Conservation (phyloP, 2,888 invertebrate species). For the Leptinotarsa juncta region DNA sequence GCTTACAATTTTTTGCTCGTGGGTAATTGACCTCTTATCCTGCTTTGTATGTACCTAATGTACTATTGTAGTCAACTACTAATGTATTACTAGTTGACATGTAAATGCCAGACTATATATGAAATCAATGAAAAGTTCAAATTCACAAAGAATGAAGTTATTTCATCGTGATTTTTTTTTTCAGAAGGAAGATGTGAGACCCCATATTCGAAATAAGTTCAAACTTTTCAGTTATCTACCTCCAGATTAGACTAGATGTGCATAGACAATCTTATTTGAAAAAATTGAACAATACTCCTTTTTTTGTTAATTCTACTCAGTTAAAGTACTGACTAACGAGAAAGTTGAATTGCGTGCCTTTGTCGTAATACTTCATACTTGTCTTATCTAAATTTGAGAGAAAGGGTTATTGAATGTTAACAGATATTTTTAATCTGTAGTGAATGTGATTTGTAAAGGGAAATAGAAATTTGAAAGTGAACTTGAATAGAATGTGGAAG, state of each 20-base stretch:
- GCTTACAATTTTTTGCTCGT: no score
- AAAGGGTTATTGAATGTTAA: neutral
- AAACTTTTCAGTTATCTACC: slow-evolving; percentile 90
- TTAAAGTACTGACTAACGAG: slow-evolving; percentile 60
- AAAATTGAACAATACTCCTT: slow-evolving; percentile 47
- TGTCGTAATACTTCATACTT: slow-evolving; percentile 11
- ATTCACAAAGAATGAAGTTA: neutral
- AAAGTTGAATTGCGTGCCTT: slow-evolving; percentile 38
- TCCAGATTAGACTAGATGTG: slow-evolving; percentile 73
- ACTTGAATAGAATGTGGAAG: no score
- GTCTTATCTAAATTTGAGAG: slow-evolving; percentile 3
- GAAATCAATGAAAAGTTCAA: neutral
- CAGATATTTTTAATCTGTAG: neutral
- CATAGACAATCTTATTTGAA: slow-evolving; percentile 36
- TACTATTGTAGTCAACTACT: no score
- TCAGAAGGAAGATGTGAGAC: slow-evolving; percentile 92
- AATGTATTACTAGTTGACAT: no score
- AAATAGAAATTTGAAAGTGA: slow-evolving; percentile 2
- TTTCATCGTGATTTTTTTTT: slow-evolving; percentile 54
- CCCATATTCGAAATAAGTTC: slow-evolving; percentile 90
- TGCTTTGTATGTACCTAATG: no score
- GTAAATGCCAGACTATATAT: neutral
- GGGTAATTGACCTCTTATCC: no score
- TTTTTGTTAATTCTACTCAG: slow-evolving; percentile 45
- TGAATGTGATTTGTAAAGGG: neutral